Evolutionary conservation across 2,113 vertebrate genomes (phyloP).

Genomic region (Gasterosteus nipponicus): DNA sequence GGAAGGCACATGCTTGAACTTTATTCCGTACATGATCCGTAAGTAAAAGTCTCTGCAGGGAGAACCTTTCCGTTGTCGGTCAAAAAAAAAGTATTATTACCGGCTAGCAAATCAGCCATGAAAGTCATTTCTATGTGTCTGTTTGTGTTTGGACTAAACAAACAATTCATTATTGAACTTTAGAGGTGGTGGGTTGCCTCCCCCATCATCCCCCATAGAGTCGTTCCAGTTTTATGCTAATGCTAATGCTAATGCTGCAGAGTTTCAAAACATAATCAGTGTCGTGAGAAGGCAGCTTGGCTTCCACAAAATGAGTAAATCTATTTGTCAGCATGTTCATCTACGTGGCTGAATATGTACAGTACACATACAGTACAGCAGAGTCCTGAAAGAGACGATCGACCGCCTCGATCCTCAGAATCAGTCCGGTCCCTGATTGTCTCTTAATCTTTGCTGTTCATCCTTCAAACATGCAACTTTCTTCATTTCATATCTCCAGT

Average conservation of each 20-base stretch:
- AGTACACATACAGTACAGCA: constrained; percentile 20
- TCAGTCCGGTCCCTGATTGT: neutral
- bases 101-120: neutral
- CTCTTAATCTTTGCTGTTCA: neutral
- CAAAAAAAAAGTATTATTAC: neutral
- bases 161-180: neutral
- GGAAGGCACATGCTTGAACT: neutral
- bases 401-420: neutral
- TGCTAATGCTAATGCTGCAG: neutral
- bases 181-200: neutral
- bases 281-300: neutral
- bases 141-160: neutral
- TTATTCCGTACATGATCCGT: neutral
- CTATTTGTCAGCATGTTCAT: neutral
- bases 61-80: neutral
- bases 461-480: constrained; percentile 1
- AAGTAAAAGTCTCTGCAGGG: too few species aligned
- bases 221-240: neutral
- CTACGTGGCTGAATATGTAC: neutral
- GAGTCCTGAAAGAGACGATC: constrained; percentile 20
- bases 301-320: neutral
- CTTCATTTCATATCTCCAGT: constrained; percentile 58
- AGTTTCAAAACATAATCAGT: neutral
- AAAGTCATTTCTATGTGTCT: neutral
- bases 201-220: neutral